Evolutionary conservation across 2,113 vertebrate species (phyloP).

Genomic region (Toxotes chatareus): DNA sequence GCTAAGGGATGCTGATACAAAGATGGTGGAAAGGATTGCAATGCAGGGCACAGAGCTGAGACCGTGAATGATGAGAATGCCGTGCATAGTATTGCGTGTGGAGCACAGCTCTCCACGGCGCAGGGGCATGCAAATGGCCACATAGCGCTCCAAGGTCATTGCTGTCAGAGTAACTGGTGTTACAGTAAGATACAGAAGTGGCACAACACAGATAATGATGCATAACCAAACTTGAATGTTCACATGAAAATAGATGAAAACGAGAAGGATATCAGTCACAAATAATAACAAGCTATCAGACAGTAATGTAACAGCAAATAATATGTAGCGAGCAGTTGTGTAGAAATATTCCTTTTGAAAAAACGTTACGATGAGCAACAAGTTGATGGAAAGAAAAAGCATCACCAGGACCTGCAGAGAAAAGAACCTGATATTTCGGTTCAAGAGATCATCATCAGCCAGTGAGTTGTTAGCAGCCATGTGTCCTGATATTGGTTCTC

Average conservation of each 20-base stretch:
- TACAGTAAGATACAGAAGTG: background rate
- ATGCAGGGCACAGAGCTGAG: background rate
- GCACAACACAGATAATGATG: conserved; percentile 42
- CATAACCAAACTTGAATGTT: conserved; percentile 42
- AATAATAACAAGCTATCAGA: background rate
- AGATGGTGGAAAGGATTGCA: conserved; percentile 13
- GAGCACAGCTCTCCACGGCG: too few species aligned
- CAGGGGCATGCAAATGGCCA: too few species aligned
- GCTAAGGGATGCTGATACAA: background rate
- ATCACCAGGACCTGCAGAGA: background rate
- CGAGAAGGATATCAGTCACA: too few species aligned
- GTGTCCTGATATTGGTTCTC: background rate
- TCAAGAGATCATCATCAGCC: background rate
- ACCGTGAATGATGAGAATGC: conserved; percentile 56
- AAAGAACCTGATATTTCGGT: too few species aligned
- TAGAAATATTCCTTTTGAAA: background rate
- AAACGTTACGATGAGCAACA: background rate
- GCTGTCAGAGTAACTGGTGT: too few species aligned
- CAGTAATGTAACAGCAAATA: background rate
- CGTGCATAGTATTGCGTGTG: background rate
- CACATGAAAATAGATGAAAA: rapidly evolving
- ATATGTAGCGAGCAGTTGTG: background rate
- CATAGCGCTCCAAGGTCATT: too few species aligned
- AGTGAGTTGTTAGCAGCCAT: background rate
- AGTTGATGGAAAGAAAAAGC: background rate